Evolutionary conservation across 2,888 invertebrate species (phyloP).

Genomic region (Onthophagus sagittarius): DNA sequence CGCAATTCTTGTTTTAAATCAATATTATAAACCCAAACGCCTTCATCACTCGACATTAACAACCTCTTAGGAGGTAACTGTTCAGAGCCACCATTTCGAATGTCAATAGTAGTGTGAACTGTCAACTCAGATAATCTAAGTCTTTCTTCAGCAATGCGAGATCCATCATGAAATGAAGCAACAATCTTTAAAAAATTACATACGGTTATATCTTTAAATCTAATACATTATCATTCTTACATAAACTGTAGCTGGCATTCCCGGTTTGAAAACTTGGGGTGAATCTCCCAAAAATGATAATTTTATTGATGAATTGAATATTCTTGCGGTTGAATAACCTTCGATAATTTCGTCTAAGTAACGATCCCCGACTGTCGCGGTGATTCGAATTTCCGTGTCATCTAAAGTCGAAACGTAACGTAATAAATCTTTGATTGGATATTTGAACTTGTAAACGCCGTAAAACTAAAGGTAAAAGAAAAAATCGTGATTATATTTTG

Average conservation of each 20-base stretch:
- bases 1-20: constrained; percentile 69
- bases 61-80: constrained; percentile 60
- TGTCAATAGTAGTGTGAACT: constrained; percentile 61
- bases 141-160: constrained; percentile 64
- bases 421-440: constrained; percentile 76
- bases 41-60: constrained; percentile 64
- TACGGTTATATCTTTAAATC: background rate
- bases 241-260: constrained; percentile 85
- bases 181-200: constrained; percentile 59
- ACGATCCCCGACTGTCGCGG: constrained; percentile 83
- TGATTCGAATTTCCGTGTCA: constrained; percentile 77
- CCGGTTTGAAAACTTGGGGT: constrained; percentile 92
- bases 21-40: constrained; percentile 79
- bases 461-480: constrained; percentile 62
- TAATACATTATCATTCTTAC: constrained; percentile 50
- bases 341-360: constrained; percentile 81
- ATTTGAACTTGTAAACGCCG: constrained; percentile 83
- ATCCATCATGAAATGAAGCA: constrained; percentile 89
- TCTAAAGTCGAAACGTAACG: constrained; percentile 64
- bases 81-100: constrained; percentile 60
- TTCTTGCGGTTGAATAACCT: constrained; percentile 81
- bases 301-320: constrained; percentile 82
- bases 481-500: constrained; percentile 2
- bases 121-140: constrained; percentile 64
- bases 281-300: constrained; percentile 84